These are phyloP conservation scores for Chymomyza amoena DNA, from an alignment of 2,888 invertebrate genomes.

Conservation along the genomic window DNA sequence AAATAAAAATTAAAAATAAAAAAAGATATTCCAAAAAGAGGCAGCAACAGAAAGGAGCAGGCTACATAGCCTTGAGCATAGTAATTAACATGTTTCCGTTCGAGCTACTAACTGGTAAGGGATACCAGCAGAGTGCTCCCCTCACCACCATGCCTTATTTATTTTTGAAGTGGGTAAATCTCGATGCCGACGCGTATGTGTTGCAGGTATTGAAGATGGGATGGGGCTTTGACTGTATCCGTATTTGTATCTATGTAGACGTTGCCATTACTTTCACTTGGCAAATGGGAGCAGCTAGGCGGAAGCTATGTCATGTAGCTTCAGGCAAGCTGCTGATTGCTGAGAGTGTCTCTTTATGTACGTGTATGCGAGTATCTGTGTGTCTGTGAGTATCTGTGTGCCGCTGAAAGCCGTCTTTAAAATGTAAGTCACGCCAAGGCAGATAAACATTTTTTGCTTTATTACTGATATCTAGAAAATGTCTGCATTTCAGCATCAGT, in stretches of 20 bases:
- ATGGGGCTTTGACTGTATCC: constrained; percentile 13
- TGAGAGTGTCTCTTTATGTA: constrained; percentile 13
- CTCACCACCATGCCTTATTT: constrained; percentile 20
- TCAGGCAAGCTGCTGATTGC: constrained; percentile 19
- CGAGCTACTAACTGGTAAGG: constrained; percentile 15
- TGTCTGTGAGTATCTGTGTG: constrained; percentile 10
- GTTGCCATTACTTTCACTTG: constrained; percentile 58
- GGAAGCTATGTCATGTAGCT: constrained; percentile 48
- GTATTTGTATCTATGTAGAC: constrained; percentile 12
- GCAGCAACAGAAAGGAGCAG: constrained; percentile 46
- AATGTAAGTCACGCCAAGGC: constrained; percentile 61
- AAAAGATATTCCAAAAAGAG: neutral
- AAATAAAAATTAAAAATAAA: constrained; percentile 8
- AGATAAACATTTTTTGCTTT: constrained; percentile 64
- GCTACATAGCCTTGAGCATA: constrained; percentile 73
- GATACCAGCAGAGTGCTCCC: neutral
- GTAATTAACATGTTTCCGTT: constrained; percentile 77
- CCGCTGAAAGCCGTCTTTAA: constrained; percentile 61
- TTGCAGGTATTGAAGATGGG: constrained; percentile 43
- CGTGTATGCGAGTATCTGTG: neutral
- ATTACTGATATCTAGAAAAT: constrained; percentile 57
- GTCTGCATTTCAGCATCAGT: constrained; percentile 48
- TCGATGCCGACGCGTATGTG: constrained; percentile 12
- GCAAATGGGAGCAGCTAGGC: constrained; percentile 58
- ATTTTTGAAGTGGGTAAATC: constrained; percentile 42